Evolutionary conservation across 2,797 vertebrate species (phyloP).

Genomic region (Acrossocheilus wenchowensis): DNA sequence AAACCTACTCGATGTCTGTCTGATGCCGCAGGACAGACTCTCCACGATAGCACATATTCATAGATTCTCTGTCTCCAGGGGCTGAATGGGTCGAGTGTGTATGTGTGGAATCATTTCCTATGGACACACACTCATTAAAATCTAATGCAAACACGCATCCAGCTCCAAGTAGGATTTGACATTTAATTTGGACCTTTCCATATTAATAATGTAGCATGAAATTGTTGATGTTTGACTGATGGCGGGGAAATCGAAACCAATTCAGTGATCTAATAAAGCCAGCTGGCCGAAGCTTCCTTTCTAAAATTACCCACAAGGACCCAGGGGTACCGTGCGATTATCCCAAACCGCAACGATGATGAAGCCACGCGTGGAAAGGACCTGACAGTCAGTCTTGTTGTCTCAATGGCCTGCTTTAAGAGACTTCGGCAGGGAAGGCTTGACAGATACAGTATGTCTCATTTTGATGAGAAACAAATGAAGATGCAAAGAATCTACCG

Average conservation of each 20-base stretch:
- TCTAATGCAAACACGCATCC: conserved; percentile 35
- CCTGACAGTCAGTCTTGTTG: conserved; percentile 25
- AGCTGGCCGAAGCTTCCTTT: conserved; percentile 38
- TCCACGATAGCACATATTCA: conserved; percentile 4
- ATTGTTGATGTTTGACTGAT: conserved; percentile 59
- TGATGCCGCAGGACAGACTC: background rate
- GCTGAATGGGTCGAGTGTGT: conserved; percentile 14
- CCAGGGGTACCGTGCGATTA: conserved; percentile 18
- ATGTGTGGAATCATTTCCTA: conserved; percentile 42
- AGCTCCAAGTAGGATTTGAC: conserved; percentile 55
- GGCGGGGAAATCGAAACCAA: conserved; percentile 48
- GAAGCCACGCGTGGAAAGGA: conserved; percentile 5
- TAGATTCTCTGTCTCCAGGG: conserved; percentile 7
- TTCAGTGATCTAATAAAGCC: conserved; percentile 50
- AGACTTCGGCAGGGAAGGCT: background rate
- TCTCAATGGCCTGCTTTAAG: background rate
- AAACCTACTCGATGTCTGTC: background rate
- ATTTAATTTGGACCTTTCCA: conserved; percentile 60
- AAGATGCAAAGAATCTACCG: background rate
- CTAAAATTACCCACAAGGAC: conserved; percentile 49
- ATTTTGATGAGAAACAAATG: background rate
- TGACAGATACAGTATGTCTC: background rate
- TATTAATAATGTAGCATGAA: conserved; percentile 56
- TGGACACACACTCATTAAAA: conserved; percentile 54
- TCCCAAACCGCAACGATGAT: conserved; percentile 3